Conservation (phyloP, 92 coral and sea anemone species). For the Zoanthus sociatus region DNA sequence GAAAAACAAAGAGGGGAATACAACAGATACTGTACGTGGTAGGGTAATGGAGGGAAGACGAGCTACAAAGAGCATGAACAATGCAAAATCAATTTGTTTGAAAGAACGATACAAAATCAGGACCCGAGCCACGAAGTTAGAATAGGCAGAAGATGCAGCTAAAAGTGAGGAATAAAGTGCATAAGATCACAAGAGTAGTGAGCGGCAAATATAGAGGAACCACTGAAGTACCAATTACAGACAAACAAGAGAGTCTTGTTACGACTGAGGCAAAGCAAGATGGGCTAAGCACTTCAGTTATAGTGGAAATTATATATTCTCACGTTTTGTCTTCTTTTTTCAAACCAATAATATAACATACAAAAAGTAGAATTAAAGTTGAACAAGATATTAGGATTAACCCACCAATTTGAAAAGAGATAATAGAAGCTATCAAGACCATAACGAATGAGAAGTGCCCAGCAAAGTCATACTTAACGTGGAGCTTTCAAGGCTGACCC, state of each 20-base stretch:
- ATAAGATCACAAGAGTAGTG: constrained; percentile 15
- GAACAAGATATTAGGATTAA: neutral
- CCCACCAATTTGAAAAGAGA: neutral
- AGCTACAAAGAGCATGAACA: constrained; percentile 12
- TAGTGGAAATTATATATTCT: neutral
- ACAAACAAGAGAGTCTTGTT: neutral
- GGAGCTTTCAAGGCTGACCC: neutral
- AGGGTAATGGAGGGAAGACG: constrained; percentile 12
- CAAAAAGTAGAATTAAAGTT: neutral
- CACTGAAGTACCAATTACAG: neutral
- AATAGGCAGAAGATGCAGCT: constrained; percentile 18
- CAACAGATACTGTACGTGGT: constrained; percentile 33
- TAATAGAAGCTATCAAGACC: neutral
- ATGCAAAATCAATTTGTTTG: constrained; percentile 6
- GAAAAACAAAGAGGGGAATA: neutral
- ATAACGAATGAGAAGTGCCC: neutral
- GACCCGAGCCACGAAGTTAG: neutral
- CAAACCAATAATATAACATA: neutral
- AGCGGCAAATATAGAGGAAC: constrained; percentile 5
- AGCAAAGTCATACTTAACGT: neutral
- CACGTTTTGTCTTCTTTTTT: neutral
- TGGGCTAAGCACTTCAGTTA: too few species aligned
- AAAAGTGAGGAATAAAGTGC: constrained; percentile 25
- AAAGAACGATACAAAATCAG: neutral
- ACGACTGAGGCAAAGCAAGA: neutral